Base-by-base conservation (phyloP, 2,888 invertebrate genomes). In the Pristionchus exspectatus region DNA sequence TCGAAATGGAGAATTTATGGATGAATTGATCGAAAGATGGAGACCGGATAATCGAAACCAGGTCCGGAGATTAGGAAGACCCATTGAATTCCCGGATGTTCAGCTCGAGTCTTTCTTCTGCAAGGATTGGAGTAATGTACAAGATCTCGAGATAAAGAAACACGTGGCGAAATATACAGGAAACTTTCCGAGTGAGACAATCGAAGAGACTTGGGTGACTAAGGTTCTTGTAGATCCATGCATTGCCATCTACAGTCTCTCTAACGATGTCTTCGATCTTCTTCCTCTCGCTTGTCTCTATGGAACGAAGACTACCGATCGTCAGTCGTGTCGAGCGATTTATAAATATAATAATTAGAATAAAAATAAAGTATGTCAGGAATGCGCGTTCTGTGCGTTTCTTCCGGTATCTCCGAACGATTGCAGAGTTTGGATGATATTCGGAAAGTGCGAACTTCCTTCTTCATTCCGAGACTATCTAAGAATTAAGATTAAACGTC, bases 21-120 rank as follows among this genome's bases (percentile, higher is more conserved):
- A 77, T 77, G 77, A 77, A 44, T 44, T 77, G 24, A 77, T 77
- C 44, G 77, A 77, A 44, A 38, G 77, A 77, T 77, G 77, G 77
- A 38, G 77, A 44, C 77, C 77, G 30, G 27, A 72, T 16, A 72
- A 27, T 72, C 30, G 33, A 16, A 72, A 72, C 16, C 72, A 72
- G 72, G 72, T 18, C 59, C 59, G 59, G 72, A 18, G 33, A 33
- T 18, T 72, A 18, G 14, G 9, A 5, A 1, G 59, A 24, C 2
- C 21, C 59, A 18, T 21, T 9, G 14, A 59, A 59, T 59, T 18
- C 59, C 21, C 21, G 14, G 10, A 0, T 33, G 14, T 72, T 33
- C 72, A 72, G 72, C 30, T 30, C 18, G 72, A 72, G 5, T 33
- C 72, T 5, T 72, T 72, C 72, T 72, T 72, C 72, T 72, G 72